Percentiles rank a stretch among this genome's conserved stretches.
Conservation (phyloP, 2,888 invertebrate species). For the Stictocephala bisonia region DNA sequence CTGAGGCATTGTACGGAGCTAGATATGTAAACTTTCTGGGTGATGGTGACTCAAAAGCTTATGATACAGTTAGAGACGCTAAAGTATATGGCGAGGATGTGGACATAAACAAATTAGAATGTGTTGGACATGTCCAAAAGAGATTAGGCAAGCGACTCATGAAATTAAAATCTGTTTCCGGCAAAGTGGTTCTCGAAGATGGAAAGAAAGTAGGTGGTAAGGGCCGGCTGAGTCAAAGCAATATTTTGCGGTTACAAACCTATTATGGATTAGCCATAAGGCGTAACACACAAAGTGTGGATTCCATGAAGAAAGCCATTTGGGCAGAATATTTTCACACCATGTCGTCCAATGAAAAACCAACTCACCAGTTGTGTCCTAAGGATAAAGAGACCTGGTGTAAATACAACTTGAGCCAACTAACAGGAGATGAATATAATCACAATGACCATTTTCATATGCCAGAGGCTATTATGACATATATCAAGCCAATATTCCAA, state of each 20-base stretch:
- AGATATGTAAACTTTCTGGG: slow-evolving; percentile 49
- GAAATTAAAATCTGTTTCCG: slow-evolving; percentile 8
- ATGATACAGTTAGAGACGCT: slow-evolving; percentile 11
- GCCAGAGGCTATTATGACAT: slow-evolving; percentile 24
- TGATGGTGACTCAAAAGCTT: slow-evolving; percentile 45
- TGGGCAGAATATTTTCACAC: slow-evolving; percentile 52
- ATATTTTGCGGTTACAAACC: slow-evolving; percentile 14
- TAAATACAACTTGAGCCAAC: slow-evolving; percentile 47
- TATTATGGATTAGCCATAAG: slow-evolving; percentile 32
- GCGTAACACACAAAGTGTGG: slow-evolving; percentile 28
- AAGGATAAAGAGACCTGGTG: slow-evolving; percentile 51
- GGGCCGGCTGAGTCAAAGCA: slow-evolving; percentile 2
- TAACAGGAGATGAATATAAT: slow-evolving; percentile 3
- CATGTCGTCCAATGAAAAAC: slow-evolving; percentile 45
- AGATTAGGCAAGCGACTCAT: slow-evolving; percentile 16
- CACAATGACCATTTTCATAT: slow-evolving; percentile 30
- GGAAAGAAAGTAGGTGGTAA: slow-evolving; percentile 8
- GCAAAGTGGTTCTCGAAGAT: background rate
- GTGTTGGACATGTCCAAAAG: slow-evolving; percentile 33
- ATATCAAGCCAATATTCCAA: slow-evolving; percentile 37
- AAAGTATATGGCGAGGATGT: slow-evolving; percentile 19
- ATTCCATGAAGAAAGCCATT: too few relatives aligned
- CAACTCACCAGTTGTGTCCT: background rate
- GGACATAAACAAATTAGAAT: slow-evolving; percentile 31
- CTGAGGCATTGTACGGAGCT: slow-evolving; percentile 38